These are phyloP conservation scores for Hipposideros larvatus DNA, from an alignment of 2,797 vertebrate species.

Conservation along the genomic window DNA sequence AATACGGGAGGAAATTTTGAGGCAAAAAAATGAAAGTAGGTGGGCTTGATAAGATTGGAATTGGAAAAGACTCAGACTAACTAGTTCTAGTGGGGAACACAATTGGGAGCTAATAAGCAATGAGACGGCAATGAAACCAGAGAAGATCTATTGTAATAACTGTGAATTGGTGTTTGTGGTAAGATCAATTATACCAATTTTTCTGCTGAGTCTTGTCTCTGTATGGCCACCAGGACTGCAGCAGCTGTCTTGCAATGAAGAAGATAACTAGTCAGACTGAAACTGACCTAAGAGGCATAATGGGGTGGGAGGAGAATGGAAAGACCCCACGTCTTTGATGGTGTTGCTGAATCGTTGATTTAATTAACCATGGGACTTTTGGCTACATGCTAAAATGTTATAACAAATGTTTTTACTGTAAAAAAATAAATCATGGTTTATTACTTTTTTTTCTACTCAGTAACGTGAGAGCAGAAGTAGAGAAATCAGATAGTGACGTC, in stretches of 20 bases:
- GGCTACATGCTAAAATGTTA: conserved; percentile 17
- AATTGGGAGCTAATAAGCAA: neutral
- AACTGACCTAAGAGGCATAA: neutral
- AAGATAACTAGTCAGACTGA: neutral
- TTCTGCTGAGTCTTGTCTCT: neutral
- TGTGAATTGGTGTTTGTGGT: neutral
- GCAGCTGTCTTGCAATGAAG: neutral
- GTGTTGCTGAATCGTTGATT: neutral
- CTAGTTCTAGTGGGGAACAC: neutral
- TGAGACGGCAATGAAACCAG: neutral
- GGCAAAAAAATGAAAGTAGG: neutral
- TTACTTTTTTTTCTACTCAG: neutral
- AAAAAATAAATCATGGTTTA: neutral
- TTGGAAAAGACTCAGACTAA: neutral
- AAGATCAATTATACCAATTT: neutral
- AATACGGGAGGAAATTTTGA: neutral
- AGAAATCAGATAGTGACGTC: neutral
- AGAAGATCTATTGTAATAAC: neutral
- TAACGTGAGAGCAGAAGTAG: neutral
- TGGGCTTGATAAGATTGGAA: neutral
- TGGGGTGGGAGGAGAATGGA: neutral
- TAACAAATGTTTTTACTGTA: neutral
- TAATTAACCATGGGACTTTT: neutral
- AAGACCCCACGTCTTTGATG: neutral
- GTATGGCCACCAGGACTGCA: neutral